These are phyloP conservation scores for Uria lomvia DNA, from an alignment of 2,113 vertebrate genomes.

Conservation along the genomic window DNA sequence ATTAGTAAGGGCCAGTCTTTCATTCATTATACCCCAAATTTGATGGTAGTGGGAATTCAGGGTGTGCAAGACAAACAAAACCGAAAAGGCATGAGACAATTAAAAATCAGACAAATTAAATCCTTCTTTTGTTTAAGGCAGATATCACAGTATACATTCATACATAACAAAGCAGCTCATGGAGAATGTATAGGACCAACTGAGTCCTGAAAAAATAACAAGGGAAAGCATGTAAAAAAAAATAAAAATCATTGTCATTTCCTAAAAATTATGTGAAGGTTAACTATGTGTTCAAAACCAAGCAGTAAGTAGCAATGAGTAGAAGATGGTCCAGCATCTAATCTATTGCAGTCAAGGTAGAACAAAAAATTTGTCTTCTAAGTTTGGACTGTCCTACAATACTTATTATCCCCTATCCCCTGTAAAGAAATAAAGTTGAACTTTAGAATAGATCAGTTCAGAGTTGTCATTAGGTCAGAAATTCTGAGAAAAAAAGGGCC, in stretches of 20 bases:
- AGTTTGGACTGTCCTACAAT: not conserved
- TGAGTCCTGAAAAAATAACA: not conserved
- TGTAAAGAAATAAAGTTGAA: not conserved
- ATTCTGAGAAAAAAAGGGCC: not conserved
- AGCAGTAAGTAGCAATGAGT: not conserved
- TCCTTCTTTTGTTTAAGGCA: not conserved
- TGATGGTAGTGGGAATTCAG: not conserved
- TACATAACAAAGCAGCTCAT: not conserved
- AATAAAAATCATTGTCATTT: not conserved
- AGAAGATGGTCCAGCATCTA: not conserved
- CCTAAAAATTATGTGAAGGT: not conserved
- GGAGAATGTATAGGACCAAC: not conserved
- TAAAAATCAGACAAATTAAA: not conserved
- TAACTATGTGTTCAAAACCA: not conserved
- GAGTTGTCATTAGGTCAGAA: not conserved
- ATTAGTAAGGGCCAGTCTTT: not conserved
- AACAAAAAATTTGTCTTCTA: not conserved
- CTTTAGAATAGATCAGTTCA: not conserved
- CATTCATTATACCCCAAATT: not conserved
- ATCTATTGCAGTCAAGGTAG: not conserved
- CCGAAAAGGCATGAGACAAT: not conserved
- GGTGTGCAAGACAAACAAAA: not conserved
- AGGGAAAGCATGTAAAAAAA: not conserved
- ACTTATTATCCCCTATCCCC: not conserved
- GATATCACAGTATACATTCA: not conserved